Conservation (phyloP, 2,113 vertebrate genomes). For the Phylloscopus trochilus region DNA sequence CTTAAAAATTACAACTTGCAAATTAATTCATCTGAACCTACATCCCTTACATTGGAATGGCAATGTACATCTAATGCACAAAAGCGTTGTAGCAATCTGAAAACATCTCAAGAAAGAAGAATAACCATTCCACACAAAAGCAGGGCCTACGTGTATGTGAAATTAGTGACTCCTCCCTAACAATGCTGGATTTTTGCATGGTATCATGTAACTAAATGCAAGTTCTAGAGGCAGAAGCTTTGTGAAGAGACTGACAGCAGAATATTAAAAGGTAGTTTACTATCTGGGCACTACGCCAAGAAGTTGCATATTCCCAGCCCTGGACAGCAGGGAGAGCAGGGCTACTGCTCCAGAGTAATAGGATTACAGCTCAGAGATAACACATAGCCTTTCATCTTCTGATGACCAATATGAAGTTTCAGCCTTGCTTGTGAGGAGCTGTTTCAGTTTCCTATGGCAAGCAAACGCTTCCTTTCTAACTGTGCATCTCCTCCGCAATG, state of each 20-base stretch:
- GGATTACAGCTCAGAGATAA: constrained; percentile 49
- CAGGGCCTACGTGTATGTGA: not conserved
- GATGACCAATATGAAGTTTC: constrained; percentile 20
- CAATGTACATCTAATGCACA: not conserved
- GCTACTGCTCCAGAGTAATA: not conserved
- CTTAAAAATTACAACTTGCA: not conserved
- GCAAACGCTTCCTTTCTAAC: not conserved
- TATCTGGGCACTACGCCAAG: constrained; percentile 28
- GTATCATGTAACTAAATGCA: not conserved
- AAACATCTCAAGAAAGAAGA: not conserved
- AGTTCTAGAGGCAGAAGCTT: not conserved
- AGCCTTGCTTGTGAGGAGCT: not conserved
- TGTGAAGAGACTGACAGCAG: not conserved
- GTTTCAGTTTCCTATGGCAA: not conserved
- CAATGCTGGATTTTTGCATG: not conserved
- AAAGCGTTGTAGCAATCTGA: not conserved
- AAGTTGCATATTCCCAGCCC: not conserved
- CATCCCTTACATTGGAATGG: not conserved
- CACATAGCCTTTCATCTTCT: constrained; percentile 25
- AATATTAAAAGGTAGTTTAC: constrained; percentile 36
- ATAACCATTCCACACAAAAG: not conserved
- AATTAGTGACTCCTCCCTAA: not conserved
- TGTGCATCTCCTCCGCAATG: not conserved
- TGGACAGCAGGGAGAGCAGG: constrained; percentile 31
- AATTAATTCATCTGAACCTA: not conserved